Conservation (phyloP, 2,113 vertebrate genomes). For the Dromiciops gliroides region DNA sequence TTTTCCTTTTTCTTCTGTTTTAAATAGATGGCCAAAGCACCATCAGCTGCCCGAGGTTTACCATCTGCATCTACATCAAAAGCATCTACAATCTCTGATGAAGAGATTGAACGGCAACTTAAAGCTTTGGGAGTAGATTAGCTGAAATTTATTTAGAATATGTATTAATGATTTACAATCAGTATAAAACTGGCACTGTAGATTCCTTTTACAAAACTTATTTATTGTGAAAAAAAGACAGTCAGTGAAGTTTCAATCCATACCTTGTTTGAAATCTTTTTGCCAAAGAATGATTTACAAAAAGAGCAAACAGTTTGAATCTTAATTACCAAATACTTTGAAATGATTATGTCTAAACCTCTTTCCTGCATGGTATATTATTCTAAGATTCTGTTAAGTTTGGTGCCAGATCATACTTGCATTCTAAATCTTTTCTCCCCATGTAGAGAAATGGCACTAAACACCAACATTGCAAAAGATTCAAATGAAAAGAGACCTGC, state of each 20-base stretch:
- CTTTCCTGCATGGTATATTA: slow-evolving; percentile 60
- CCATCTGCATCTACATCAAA: slow-evolving; percentile 90
- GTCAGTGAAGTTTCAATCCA: slow-evolving; percentile 68
- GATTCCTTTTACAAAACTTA: slow-evolving; percentile 76
- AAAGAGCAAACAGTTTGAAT: slow-evolving; percentile 67
- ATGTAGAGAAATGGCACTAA: slow-evolving; percentile 39
- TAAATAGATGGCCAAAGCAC: slow-evolving; percentile 95
- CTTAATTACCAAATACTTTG: slow-evolving; percentile 55
- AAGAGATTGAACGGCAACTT: slow-evolving; percentile 98
- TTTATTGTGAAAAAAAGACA: slow-evolving; percentile 78
- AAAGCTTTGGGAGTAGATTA: slow-evolving; percentile 96
- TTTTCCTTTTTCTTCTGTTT: slow-evolving; percentile 59
- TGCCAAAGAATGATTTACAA: slow-evolving; percentile 75
- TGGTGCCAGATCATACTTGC: slow-evolving; percentile 35
- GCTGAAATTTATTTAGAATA: slow-evolving; percentile 42
- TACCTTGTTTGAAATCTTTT: slow-evolving; percentile 68
- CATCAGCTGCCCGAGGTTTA: slow-evolving; percentile 90
- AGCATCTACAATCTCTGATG: slow-evolving; percentile 91
- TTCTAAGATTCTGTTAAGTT: slow-evolving; percentile 48
- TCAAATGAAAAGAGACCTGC: slow-evolving; percentile 63
- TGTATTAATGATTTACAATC: slow-evolving; percentile 60
- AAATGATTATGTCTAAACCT: slow-evolving; percentile 66
- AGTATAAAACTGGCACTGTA: slow-evolving; percentile 64
- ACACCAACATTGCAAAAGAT: slow-evolving; percentile 63
- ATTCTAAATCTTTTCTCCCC: slow-evolving; percentile 63